A percentile compares a stretch with the other conserved stretches of the same genome.
These are phyloP conservation scores for Eurypyga helias DNA, from an alignment of 2,113 vertebrate genomes.

Conservation along the genomic window DNA sequence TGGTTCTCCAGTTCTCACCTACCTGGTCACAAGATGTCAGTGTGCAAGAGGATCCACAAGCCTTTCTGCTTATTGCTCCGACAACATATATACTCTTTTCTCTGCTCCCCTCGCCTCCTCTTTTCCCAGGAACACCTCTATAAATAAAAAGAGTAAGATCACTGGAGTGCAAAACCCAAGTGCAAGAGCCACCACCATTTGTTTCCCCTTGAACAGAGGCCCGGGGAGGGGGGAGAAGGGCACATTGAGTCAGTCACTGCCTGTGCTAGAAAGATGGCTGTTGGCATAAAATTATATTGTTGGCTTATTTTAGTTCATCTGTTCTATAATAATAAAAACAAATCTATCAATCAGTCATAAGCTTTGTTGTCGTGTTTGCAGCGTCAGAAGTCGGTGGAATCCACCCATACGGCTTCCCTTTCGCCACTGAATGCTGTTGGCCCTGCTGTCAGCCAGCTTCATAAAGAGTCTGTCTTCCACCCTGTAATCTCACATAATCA, in stretches of 20 bases:
- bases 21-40: not conserved
- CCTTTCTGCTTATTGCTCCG: slow-evolving; percentile 65
- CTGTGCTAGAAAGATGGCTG: slow-evolving; percentile 71
- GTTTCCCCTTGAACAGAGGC: slow-evolving; percentile 6
- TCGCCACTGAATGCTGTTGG: not conserved
- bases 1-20: not conserved
- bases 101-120: slow-evolving; percentile 22
- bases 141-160: not conserved
- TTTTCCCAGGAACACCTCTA: slow-evolving; percentile 32
- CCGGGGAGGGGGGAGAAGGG: not conserved
- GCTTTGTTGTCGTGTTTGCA: slow-evolving; percentile 42
- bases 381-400: not conserved
- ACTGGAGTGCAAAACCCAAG: not conserved
- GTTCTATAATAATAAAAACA: slow-evolving; percentile 82
- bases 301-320: slow-evolving; percentile 79
- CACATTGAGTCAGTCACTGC: slow-evolving; percentile 44
- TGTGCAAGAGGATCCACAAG: slow-evolving; percentile 44
- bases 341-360: slow-evolving; percentile 77
- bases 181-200: not conserved
- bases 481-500: not conserved
- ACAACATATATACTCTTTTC: slow-evolving; percentile 29
- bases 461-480: not conserved
- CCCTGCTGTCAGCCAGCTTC: not conserved
- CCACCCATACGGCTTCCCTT: not conserved
- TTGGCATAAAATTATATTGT: slow-evolving; percentile 78